Base-by-base conservation (phyloP, 2,888 invertebrate genomes). In the Cheilosia variabilis region DNA sequence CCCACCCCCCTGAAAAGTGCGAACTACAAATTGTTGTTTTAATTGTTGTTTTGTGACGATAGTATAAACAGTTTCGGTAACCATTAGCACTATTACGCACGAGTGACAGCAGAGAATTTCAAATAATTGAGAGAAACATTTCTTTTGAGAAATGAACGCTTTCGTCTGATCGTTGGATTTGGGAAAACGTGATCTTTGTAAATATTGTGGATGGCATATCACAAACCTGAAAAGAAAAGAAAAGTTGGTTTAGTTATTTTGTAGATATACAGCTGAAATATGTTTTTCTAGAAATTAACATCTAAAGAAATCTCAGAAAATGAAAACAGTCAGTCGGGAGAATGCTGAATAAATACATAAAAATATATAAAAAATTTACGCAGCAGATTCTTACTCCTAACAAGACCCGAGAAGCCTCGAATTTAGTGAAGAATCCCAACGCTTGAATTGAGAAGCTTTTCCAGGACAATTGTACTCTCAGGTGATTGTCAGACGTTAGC, bases 201-300 rank as follows among this genome's bases (percentile, higher is more conserved):
- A 15, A 34, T n/a, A 63, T 15, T 7, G 15, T 63, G 19, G 27
- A 13, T n/a, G 52, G 13, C 24, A 34, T 27, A 37, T 47, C 71
- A 82, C 82, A 77, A 82, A 82, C 82, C 82, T 82, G 82, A 15
- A 82, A 82, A 31, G 71, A 82, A 58, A 76, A 58, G 52, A 57
- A n/a, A 66, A 53, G 2, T 47, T n/a, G 3, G 19, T 47, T 37
- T 47, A 19, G 47, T 17, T 47, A 17, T 9, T 47, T 47, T 45
- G 5, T 43, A 10, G 37, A 37, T 37, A 37, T 1, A 34, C 2
- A 37, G 34, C 34, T 37, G 9, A 31, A 2, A 31, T 31, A 31
- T 31, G 0, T 31, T 10, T 37, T 37, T 37, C 13, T 13, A 10
- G 1, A 9, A 31, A 31, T 31, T 31, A 2, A 31, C 31, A 31